phyloP scores from a whole-genome alignment of 2,797 vertebrate genomes.

The Mico argentatus region DNA sequence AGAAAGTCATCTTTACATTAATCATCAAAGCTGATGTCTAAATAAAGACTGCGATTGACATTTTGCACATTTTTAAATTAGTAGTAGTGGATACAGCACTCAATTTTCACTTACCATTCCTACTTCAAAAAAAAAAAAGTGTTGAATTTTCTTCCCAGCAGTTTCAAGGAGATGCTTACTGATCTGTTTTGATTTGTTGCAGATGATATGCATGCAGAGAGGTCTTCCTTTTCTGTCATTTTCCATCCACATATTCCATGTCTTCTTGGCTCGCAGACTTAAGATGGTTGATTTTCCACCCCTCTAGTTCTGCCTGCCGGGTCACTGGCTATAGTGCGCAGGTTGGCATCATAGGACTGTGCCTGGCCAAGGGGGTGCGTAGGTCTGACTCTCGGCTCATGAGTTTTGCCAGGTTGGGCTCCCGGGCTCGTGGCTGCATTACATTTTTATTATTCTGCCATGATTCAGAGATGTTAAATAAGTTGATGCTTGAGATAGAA shows the following conservation, averaged over 20 bases:
- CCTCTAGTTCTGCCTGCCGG: background rate
- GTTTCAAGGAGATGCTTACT: background rate
- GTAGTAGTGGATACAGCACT: background rate
- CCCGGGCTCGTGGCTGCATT: background rate
- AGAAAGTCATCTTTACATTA: background rate
- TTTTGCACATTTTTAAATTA: constrained; percentile 23
- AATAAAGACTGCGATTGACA: background rate
- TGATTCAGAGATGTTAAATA: background rate
- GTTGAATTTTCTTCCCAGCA: constrained; percentile 1
- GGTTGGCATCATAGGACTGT: background rate
- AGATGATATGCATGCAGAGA: background rate
- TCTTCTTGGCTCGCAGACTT: background rate
- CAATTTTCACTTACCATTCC: background rate
- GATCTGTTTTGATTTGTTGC: constrained; percentile 26
- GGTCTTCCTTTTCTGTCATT: background rate
- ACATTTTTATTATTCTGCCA: background rate
- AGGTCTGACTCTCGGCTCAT: background rate
- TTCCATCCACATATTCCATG: background rate
- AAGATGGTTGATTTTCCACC: background rate
- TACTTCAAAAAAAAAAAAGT: background rate
- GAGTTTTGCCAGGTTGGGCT: background rate
- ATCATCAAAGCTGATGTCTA: background rate
- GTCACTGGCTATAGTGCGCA: background rate
- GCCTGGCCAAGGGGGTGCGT: background rate
- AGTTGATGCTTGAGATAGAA: background rate